Evolutionary conservation across 2,888 invertebrate species (phyloP), one percentile per base, ranked within the genome.

Genomic region (Cryptosula pallasiana): DNA sequence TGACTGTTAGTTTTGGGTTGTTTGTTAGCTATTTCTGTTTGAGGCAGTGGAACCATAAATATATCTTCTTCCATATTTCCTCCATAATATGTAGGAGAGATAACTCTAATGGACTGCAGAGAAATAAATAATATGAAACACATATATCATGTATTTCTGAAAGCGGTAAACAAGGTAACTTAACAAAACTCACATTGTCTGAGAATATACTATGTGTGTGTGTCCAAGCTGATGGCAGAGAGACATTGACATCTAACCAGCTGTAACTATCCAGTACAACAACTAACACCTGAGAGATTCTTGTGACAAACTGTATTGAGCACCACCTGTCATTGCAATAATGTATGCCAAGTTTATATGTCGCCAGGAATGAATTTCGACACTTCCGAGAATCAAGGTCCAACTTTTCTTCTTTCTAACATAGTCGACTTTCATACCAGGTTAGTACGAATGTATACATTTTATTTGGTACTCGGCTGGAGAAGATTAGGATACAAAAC

Each of bases 21-120:
- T 29, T 20, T 63, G n/a, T 63, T 63, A 32, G 63, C 63, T 3
- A 63, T n/a, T 63, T 63, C 63, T 27, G 29, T 13, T 2, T 27
- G 63, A 29, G 63, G 20, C 32, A 63, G 27, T 13, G 63, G 63
- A 29, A 63, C 63, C 63, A 63, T 63, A 32, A 63, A 63, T 1
- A 63, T 27, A 32, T 63, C 63, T 32, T 63, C 32, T 27, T 63
- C 63, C 2, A 63, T n/a, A 13, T 32, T 34, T 9, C 25, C 27
- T 29, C 32, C 63, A 34, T 63, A 63, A 9, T 25, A 27, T 29
- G 29, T 25, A 13, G 63, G 32, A 32, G 63, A 63, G 29, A 63
- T n/a, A 27, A 63, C n/a, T 5, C 63, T 27, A 9, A 63, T 32
- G 13, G 63, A 27, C 63, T 63, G 32, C 13, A 27, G 32, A 63